Evolutionary conservation across 2,888 invertebrate genomes (phyloP).

Genomic region (Chydorus sphaericus): DNA sequence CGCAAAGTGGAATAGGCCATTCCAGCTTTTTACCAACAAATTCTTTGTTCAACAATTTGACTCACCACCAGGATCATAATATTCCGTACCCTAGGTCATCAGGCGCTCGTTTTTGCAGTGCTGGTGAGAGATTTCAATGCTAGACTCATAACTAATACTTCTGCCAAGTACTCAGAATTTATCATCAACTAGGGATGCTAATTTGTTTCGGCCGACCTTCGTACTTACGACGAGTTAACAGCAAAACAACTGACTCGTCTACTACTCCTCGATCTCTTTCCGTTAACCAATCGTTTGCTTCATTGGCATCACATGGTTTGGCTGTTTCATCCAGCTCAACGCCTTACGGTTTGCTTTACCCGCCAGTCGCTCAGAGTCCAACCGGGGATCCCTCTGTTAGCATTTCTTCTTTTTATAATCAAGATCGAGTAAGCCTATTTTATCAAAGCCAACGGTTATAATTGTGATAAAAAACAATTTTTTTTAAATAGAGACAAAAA

Average conservation of each 20-base stretch:
- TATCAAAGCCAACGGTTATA: too few relatives aligned
- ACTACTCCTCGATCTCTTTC: conserved; percentile 60
- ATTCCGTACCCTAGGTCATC: conserved; percentile 90
- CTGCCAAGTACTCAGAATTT: background rate
- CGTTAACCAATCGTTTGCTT: conserved; percentile 28
- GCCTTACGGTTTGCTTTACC: conserved; percentile 21
- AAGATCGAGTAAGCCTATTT: conserved; percentile 57
- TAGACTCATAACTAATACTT: background rate
- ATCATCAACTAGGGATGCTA: conserved; percentile 39
- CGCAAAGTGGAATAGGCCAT: background rate
- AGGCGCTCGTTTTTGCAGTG: conserved; percentile 81
- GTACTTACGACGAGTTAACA: conserved; percentile 45
- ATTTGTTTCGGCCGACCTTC: conserved; percentile 72
- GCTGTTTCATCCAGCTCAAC: background rate
- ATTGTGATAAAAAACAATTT: background rate
- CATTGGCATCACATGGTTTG: conserved; percentile 26
- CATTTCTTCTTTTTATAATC: conserved; percentile 64
- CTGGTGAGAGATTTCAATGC: conserved; percentile 37
- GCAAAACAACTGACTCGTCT: conserved; percentile 27
- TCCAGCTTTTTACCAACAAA: background rate
- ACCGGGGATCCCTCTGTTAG: conserved; percentile 33
- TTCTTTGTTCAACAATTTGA: conserved; percentile 24
- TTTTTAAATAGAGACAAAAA: background rate
- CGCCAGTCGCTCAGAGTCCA: conserved; percentile 27
- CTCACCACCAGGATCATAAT: conserved; percentile 39